Evolutionary conservation across 2,113 vertebrate genomes (phyloP).

Genomic region (Mandrillus leucophaeus): DNA sequence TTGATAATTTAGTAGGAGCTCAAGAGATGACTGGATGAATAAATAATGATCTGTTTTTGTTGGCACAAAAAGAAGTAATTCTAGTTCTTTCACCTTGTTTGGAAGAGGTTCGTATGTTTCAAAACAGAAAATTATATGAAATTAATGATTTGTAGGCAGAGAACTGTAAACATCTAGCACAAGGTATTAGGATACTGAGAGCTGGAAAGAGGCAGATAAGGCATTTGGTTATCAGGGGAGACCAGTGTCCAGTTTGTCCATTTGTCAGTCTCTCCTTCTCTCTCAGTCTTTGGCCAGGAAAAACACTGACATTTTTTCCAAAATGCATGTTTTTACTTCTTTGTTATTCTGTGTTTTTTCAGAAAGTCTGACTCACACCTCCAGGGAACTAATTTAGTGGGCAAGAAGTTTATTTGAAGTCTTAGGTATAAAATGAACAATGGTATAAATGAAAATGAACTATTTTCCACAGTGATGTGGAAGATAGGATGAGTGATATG

Average conservation of each 20-base stretch:
- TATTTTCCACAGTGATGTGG: not conserved
- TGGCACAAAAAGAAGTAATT: not conserved
- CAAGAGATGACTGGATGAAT: not conserved
- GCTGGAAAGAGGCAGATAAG: not conserved
- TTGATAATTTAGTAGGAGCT: not conserved
- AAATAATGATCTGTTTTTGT: not conserved
- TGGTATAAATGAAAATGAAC: not conserved
- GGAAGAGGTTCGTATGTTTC: not conserved
- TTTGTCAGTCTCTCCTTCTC: not conserved
- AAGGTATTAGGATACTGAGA: not conserved
- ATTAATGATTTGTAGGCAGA: not conserved
- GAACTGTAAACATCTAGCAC: not conserved
- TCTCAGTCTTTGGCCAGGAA: not conserved
- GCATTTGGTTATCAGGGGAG: not conserved
- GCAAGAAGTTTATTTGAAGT: constrained; percentile 35
- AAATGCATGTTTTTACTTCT: constrained; percentile 52
- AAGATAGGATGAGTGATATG: not conserved
- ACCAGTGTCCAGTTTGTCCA: not conserved
- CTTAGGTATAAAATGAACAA: not conserved
- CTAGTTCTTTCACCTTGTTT: not conserved
- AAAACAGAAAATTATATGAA: not conserved
- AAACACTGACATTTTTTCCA: constrained; percentile 24
- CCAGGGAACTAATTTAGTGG: not conserved
- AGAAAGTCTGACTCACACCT: constrained; percentile 47
- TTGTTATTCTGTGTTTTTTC: constrained; percentile 41